Conservation (phyloP, 2,888 invertebrate genomes). For the Acanthosepion lycidas region DNA sequence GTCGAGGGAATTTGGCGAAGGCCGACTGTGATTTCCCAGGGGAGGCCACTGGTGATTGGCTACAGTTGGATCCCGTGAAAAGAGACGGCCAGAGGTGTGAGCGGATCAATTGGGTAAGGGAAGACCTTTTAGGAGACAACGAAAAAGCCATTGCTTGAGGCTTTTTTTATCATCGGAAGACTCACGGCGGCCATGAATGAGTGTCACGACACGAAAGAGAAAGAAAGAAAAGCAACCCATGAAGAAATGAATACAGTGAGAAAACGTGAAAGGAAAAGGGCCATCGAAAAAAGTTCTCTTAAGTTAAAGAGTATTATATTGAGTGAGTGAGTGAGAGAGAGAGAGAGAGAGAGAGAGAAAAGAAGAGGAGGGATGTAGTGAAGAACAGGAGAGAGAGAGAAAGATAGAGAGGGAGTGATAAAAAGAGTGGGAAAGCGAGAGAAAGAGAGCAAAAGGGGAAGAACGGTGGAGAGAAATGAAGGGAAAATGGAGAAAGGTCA, state of each 20-base stretch:
- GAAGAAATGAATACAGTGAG: too few species aligned
- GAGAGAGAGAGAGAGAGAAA: not conserved
- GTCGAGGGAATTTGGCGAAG: not conserved
- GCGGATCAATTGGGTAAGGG: not conserved
- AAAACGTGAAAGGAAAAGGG: not conserved
- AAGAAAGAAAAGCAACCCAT: not conserved
- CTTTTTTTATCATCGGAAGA: not conserved
- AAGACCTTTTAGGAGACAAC: not conserved
- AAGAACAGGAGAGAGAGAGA: not conserved
- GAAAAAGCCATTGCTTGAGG: not conserved
- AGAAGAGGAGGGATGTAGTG: not conserved
- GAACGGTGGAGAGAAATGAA: not conserved
- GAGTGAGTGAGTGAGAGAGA: not conserved
- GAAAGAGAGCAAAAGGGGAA: not conserved
- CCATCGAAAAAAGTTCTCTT: too few species aligned
- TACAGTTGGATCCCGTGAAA: slow-evolving; percentile 6
- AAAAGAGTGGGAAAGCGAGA: not conserved
- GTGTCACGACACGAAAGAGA: not conserved
- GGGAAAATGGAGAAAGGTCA: not conserved
- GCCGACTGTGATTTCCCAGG: slow-evolving; percentile 21
- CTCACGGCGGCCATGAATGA: not conserved
- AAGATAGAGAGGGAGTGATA: not conserved
- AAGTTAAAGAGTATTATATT: too few species aligned
- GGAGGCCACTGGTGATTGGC: not conserved
- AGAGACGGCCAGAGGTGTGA: slow-evolving; percentile 33